Evolutionary conservation across 2,888 invertebrate genomes (phyloP).

Genomic region (Morpho deidamia): DNA sequence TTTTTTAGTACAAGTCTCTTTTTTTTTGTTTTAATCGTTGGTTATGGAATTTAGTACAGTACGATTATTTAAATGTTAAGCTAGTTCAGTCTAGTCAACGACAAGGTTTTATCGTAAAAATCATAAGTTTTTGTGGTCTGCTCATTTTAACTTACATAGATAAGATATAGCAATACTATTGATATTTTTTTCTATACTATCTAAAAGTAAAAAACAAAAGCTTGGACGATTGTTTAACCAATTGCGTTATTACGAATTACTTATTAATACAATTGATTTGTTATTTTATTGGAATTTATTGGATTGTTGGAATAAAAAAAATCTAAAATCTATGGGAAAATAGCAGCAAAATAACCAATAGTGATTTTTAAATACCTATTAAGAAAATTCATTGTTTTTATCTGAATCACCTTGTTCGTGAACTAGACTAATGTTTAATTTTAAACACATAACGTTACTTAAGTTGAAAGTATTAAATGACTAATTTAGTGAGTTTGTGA

Average conservation of each 20-base stretch:
- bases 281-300: too few species aligned
- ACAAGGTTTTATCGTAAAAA: background rate
- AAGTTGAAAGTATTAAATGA: constrained; percentile 14
- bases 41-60: background rate
- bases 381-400: too few species aligned
- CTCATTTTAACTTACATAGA: background rate
- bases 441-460: constrained; percentile 21
- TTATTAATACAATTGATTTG: too few species aligned
- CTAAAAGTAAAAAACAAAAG: too few species aligned
- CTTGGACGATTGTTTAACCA: too few species aligned
- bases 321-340: too few species aligned
- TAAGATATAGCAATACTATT: background rate
- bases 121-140: background rate
- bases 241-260: too few species aligned
- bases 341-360: too few species aligned
- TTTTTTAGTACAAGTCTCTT: background rate
- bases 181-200: background rate
- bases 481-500: constrained; percentile 20
- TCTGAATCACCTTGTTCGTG: background rate
- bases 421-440: background rate
- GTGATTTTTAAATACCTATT: too few species aligned
- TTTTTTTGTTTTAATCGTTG: background rate
- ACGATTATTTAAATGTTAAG: background rate
- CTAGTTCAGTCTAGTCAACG: background rate
- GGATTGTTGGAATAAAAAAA: too few species aligned